Evolutionary conservation across 2,888 invertebrate genomes (phyloP), one percentile per base, ranked within the genome.

Genomic region (Cataglyphis cursor): DNA sequence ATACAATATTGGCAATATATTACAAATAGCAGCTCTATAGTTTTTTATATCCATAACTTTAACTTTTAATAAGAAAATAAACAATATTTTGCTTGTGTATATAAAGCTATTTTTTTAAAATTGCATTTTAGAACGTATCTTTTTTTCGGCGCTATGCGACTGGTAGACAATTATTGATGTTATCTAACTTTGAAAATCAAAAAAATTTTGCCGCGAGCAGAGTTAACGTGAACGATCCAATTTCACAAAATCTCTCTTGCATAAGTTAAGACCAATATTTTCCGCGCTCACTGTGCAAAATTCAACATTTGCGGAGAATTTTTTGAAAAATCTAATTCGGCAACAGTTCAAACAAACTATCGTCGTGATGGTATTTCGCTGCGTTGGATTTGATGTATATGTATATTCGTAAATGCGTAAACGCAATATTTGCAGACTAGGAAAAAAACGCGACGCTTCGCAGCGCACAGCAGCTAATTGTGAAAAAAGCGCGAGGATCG

Each of bases 401-500:
- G 38, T 76, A 35, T 68, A 68, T 41, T 57, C 57, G 31, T 44
- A 70, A 35, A 59, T 59, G 78, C 70, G 78, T 80, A 80, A 80
- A 48, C 72, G 78, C 35, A 61, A 78, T 78, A 59, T 78, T 80
- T 72, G 72, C 59, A 72, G 24, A 61, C 21, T 61, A 3, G 48
- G 18, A 44, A 35, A 61, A 48, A 59, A 80, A 80, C 24, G 78
- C 70, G 35, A 70, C 44, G 70, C 70, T 81, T 75, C 41, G 44
- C 68, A 35, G 24, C 54, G 66, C 57, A 2, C 24, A n/a, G 48
- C 12, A 57, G 51, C 48, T 75, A 84, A 84, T 84, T 84, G 84
- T 57, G 57, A 81, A 84, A 84, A 84, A 68, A 51, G 73, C 57
- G 44, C 65, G 38, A 21, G 75, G 65, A 81, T 68, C 81, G 80